Evolutionary conservation across 2,888 invertebrate genomes (phyloP), one percentile per base, ranked within the genome.

Genomic region (Lymantria dispar): DNA sequence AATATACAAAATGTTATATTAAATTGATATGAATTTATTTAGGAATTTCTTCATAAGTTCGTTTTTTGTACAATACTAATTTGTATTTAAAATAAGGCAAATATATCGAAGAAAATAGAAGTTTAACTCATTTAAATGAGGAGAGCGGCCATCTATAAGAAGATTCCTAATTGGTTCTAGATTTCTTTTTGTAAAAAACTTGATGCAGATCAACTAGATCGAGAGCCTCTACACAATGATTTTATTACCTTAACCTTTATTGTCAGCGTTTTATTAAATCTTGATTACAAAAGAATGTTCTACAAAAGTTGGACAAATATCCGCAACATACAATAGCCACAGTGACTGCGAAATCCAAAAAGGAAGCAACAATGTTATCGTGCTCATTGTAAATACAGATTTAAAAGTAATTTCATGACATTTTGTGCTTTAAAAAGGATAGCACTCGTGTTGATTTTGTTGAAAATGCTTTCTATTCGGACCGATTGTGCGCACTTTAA

Each of bases 351-450:
- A 47, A 47, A 52, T 53, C 38, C 45, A 48, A 54, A 52, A 54
- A 57, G 48, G 59, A 58, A 62, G 54, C 59, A 56, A 52, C 38
- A 14, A 47, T 54, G 45, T 45, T 45, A 42, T 46, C 47, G 10
- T 10, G 33, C 10, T 5, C 10, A 1, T 33, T 33, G 33, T 30
- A 33, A 33, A 33, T 33, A 33, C 3, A 8, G 3, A 10, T 33
- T 10, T 10, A 33, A 33, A 10, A 33, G 33, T 10, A 33, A 10
- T 33, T n/a, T 33, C 10, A 33, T 33, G 9, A 33, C 33, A 10
- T 33, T 33, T 33, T 33, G 33, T 10, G 33, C 9, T 10, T 8
- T 33, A 33, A 33, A 22, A 22, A 22, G 22, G 5, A 22, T 5
- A 33, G 33, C 33, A 33, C 3, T 8, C 10, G 10, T 33, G 33